Percentiles rank a stretch among this genome's conserved stretches.
Conservation (phyloP, 1,140 invertebrate species). For the Varroa destructor region DNA sequence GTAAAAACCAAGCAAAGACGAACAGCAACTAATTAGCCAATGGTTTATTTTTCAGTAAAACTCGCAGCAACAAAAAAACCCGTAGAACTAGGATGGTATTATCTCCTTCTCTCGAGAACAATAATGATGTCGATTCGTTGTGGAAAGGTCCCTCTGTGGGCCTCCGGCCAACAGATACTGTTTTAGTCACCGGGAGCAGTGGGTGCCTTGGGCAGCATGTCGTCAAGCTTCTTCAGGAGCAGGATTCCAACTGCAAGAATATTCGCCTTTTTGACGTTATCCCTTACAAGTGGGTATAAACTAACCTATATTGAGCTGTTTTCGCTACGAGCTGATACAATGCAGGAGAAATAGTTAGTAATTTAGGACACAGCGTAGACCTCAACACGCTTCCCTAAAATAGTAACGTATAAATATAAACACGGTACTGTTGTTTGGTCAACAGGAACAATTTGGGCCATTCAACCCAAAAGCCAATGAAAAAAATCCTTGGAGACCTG, state of each 20-base stretch:
- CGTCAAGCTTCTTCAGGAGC: constrained; percentile 46
- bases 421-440: background rate
- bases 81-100: no score
- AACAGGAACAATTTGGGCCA: constrained; percentile 33
- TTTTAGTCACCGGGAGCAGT: constrained; percentile 46
- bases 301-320: constrained; percentile 36
- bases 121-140: constrained; percentile 6
- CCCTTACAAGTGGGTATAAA: constrained; percentile 39
- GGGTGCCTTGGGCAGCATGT: constrained; percentile 55
- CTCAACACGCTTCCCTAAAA: background rate
- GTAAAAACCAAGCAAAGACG: no score
- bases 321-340: constrained; percentile 30
- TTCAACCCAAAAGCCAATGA: constrained; percentile 38
- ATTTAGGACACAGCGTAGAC: no score
- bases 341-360: background rate
- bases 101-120: no score
- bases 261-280: constrained; percentile 50
- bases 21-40: no score
- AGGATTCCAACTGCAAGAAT: constrained; percentile 45
- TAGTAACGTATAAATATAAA: background rate
- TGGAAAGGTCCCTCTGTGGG: constrained; percentile 8
- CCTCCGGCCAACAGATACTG: constrained; percentile 28
- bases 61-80: no score
- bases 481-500: constrained; percentile 45
- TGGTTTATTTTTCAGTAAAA: no score